Evolutionary conservation across 2,888 invertebrate species (phyloP).

Genomic region (Eulithis testata): DNA sequence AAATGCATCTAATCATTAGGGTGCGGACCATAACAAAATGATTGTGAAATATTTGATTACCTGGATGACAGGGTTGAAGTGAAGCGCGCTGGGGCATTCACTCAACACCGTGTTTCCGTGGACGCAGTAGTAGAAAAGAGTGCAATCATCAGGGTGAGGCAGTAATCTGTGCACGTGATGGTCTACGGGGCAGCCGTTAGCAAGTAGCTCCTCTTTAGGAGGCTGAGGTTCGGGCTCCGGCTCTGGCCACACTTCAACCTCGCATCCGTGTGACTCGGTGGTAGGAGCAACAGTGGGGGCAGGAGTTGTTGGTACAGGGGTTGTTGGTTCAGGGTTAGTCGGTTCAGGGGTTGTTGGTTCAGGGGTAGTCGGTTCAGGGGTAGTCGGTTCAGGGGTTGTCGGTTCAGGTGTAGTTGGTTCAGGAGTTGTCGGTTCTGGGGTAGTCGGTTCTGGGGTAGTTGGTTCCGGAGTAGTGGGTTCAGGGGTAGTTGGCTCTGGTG

Average conservation of each 20-base stretch:
- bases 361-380: conserved; percentile 26
- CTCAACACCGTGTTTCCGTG: conserved; percentile 59
- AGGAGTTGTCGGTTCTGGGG: conserved; percentile 27
- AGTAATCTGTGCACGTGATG: conserved; percentile 65
- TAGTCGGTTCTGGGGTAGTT: conserved; percentile 21
- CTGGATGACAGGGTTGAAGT: conserved; percentile 65
- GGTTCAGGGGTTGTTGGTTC: conserved; percentile 9
- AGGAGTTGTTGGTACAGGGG: conserved; percentile 22
- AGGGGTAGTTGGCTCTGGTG: conserved; percentile 12
- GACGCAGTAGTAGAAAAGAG: conserved; percentile 69
- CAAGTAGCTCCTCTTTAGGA: conserved; percentile 37
- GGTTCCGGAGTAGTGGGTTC: conserved; percentile 13
- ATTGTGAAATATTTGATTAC: conserved; percentile 45
- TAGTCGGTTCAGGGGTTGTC: conserved; percentile 6
- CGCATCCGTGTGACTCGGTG: conserved; percentile 31
- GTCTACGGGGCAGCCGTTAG: conserved; percentile 70
- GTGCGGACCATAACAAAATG: too few species aligned
- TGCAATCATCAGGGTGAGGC: conserved; percentile 62
- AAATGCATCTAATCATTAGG: too few species aligned
- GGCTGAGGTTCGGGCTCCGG: conserved; percentile 15
- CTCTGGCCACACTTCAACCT: conserved; percentile 30
- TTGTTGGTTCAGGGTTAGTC: conserved; percentile 22
- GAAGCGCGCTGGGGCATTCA: conserved; percentile 52
- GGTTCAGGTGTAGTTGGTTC: conserved; percentile 12
- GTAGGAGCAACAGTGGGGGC: conserved; percentile 35